phyloP scores from a whole-genome alignment of 2,797 vertebrate species.

The Galaxias olidus region DNA sequence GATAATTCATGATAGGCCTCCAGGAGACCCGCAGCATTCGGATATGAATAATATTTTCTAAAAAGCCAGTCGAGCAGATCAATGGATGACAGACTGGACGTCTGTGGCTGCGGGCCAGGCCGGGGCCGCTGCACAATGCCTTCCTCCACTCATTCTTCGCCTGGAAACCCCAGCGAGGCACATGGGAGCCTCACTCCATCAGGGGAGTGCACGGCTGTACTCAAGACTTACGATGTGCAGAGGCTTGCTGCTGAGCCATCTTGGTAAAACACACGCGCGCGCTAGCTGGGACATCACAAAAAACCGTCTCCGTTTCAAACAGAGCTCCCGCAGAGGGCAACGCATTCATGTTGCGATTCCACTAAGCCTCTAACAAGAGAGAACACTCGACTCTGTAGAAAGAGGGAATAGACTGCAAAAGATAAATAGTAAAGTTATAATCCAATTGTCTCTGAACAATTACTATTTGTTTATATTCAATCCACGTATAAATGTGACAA shows the following conservation, averaged over 20 bases:
- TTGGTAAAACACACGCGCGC: conserved; percentile 40
- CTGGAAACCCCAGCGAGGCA: conserved; percentile 70
- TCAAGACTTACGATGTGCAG: conserved; percentile 64
- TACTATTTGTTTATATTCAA: too few species aligned
- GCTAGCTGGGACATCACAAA: conserved; percentile 40
- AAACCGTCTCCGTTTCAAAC: conserved; percentile 41
- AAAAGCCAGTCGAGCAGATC: conserved; percentile 71
- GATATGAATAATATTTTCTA: conserved; percentile 64
- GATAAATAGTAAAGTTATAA: too few species aligned
- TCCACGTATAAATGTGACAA: neutral
- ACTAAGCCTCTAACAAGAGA: too few species aligned
- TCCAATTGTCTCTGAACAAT: too few species aligned
- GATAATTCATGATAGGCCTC: conserved; percentile 71
- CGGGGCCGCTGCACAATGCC: conserved; percentile 65
- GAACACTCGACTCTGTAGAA: too few species aligned
- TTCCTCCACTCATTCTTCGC: conserved; percentile 53
- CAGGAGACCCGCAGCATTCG: conserved; percentile 65
- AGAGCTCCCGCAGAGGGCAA: conserved; percentile 25
- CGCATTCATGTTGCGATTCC: neutral
- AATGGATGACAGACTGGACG: conserved; percentile 72
- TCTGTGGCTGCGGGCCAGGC: conserved; percentile 66
- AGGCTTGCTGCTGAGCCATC: conserved; percentile 63
- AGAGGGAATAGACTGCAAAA: too few species aligned
- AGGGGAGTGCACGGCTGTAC: conserved; percentile 64
- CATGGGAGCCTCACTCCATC: conserved; percentile 57